phyloP scores from a whole-genome alignment of 2,888 invertebrate genomes.

The Steinernema scapterisci region DNA sequence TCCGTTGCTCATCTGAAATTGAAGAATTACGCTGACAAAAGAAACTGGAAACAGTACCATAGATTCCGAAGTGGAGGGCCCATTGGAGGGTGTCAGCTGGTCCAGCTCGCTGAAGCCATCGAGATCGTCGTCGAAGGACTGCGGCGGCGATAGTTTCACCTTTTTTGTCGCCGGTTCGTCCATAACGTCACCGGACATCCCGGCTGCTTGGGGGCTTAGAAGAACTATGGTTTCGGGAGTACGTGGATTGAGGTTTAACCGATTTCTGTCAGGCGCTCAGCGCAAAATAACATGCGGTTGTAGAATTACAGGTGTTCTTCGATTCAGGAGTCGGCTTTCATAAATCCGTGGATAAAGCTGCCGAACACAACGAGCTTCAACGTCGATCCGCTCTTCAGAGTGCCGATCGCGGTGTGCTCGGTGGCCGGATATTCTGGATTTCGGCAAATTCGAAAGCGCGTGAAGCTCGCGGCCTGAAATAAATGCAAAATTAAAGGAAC shows the following conservation, averaged over 20 bases:
- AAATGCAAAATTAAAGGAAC: not conserved
- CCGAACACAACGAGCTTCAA: conserved; percentile 27
- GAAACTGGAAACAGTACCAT: conserved; percentile 12
- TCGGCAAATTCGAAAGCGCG: not conserved
- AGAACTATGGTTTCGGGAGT: not conserved
- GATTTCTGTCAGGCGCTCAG: not conserved
- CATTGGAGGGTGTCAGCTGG: conserved; percentile 11
- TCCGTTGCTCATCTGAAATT: conserved; percentile 2
- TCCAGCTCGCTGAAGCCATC: conserved; percentile 14
- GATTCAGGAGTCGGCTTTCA: not conserved
- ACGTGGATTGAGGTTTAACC: not conserved
- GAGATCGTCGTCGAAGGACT: conserved; percentile 9
- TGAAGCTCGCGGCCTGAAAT: conserved; percentile 12
- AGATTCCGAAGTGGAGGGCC: not conserved
- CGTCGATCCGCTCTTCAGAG: not conserved
- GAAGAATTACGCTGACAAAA: too few species aligned
- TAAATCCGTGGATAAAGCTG: not conserved
- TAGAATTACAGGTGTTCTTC: not conserved
- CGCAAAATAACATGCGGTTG: not conserved
- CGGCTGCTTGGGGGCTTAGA: not conserved
- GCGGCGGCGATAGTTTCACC: conserved; percentile 9
- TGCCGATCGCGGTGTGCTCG: conserved; percentile 11
- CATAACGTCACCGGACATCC: conserved; percentile 7
- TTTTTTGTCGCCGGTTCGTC: conserved; percentile 13
- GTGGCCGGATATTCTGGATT: not conserved